phyloP scores from a whole-genome alignment of 2,113 vertebrate species.

The Xenopus tropicalis region UCB_Xtro_10.0 CM004451.2:83865501-83866000 shows the following conservation, averaged over 20 bases:
- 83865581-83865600: too few species aligned
- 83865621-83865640: too few species aligned
- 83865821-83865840: conserved; percentile 4
- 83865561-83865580: too few species aligned
- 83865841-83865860: neutral
- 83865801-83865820: conserved; percentile 18
- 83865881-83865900: conserved; percentile 29
- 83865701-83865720: conserved; percentile 91
- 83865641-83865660: too few species aligned
- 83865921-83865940: neutral
- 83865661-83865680: too few species aligned
- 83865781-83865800: conserved; percentile 32
- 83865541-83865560: too few species aligned
- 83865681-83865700: conserved; percentile 88
- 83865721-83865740: conserved; percentile 97
- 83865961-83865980: conserved; percentile 30
- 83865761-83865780: conserved; percentile 44
- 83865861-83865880: conserved; percentile 35
- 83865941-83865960: neutral
- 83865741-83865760: conserved; percentile 92
- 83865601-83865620: too few species aligned
- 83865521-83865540: too few species aligned
- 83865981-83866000: neutral
- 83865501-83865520: too few species aligned
- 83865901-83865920: neutral